phyloP scores from a whole-genome alignment of 1,140 invertebrate species.

The Euborellia annulipes region DNA sequence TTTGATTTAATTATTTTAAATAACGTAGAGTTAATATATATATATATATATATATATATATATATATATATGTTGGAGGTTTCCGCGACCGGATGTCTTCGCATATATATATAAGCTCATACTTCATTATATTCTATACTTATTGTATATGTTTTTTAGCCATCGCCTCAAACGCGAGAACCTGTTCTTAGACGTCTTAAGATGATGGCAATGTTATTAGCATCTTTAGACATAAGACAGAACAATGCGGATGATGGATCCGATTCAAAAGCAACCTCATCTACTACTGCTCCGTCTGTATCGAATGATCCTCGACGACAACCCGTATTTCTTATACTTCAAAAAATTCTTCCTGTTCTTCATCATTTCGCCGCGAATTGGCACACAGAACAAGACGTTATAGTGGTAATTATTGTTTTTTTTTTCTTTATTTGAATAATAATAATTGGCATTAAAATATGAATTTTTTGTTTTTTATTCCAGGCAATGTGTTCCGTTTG shows the following conservation, averaged over 20 bases:
- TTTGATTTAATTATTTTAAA: too few species aligned
- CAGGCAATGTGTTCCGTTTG: conserved; percentile 51
- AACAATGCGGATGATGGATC: conserved; percentile 17
- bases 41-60: too few species aligned
- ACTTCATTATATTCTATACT: too few species aligned
- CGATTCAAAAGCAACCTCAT: conserved; percentile 15
- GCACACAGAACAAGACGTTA: background rate
- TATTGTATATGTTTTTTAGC: conserved; percentile 3
- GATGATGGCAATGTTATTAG: conserved; percentile 53
- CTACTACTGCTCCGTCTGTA: conserved; percentile 10
- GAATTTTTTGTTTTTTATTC: conserved; percentile 18
- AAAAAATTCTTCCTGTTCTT: conserved; percentile 41
- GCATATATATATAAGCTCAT: too few species aligned
- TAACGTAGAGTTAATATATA: too few species aligned
- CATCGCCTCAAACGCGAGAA: conserved; percentile 13
- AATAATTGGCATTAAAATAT: conserved; percentile 2
- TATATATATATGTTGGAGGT: too few species aligned
- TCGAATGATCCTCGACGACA: conserved; percentile 16
- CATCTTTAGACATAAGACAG: conserved; percentile 38
- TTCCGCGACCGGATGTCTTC: too few species aligned
- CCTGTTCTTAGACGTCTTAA: conserved; percentile 39
- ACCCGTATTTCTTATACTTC: conserved; percentile 36
- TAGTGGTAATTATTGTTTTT: background rate
- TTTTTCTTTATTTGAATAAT: conserved; percentile 1
- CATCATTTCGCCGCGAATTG: conserved; percentile 12